Base-by-base conservation (phyloP, 2,797 vertebrate genomes). In the Benthosema pterotum region DNA sequence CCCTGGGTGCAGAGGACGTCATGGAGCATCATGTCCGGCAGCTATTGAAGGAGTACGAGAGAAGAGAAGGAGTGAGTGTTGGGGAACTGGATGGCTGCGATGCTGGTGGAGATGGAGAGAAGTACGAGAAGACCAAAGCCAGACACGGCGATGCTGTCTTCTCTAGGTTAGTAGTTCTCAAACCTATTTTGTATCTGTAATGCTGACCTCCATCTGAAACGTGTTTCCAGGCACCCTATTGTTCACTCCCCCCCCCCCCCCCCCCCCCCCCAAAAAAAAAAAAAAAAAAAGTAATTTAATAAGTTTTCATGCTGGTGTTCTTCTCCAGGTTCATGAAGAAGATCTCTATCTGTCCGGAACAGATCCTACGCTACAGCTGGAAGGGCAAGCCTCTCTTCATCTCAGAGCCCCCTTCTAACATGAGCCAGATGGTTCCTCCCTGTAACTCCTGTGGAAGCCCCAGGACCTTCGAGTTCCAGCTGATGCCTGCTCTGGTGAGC, bases 401-500 rank as follows among this genome's bases (percentile, higher is more conserved):
- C 66, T 87, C 87, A 0, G 48, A 78, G 25, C 91, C 90, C 13
- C 82, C 91, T 0, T 57, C 79, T 11, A 60, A 78, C 52, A 0
- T 85, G 6, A 59, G 32, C 0, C 71, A 71, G 47, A 49, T 45
- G 19, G 63, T 91, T 42, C 77, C 93, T 0, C 60, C 64, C 7
- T 99, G 97, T 32, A 38, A 52, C 25, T 65, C 50, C 70, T 98
- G 97, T 52, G 92, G 94, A 17, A 83, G 86, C 25, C 62, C 46
- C 17, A 90, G 95, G 72, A 86, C 90, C 0, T 98, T 97, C 71
- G 97, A 98, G 74, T 92, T 98, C 69, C 97, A 99, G 73, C 92
- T 98, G 15, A 98, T 98, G 97, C 97, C 97, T 1, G 91, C 94
- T 0, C 72, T 98, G 80, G 94, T 97, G 79, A 93, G 91, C 70